Conservation (phyloP, 2,113 vertebrate genomes). For the Aphelocoma coerulescens region DNA sequence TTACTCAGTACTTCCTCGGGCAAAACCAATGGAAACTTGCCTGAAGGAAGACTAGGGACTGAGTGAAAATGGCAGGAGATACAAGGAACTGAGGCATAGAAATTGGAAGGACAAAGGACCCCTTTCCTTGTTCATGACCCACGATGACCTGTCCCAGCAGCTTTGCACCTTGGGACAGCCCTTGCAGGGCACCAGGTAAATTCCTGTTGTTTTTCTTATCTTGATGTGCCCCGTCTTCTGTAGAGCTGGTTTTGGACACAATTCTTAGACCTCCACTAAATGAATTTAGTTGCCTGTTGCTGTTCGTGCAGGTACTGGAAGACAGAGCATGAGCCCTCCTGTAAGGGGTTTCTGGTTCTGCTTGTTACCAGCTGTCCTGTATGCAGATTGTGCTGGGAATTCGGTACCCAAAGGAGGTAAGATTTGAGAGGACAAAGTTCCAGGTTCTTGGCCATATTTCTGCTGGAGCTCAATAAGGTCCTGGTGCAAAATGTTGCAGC, state of each 20-base stretch:
- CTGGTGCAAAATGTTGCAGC: neutral
- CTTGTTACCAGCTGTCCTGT: neutral
- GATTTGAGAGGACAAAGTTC: neutral
- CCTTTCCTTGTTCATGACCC: neutral
- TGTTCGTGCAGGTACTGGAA: neutral
- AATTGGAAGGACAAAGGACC: neutral
- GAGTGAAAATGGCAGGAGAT: neutral
- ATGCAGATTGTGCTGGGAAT: neutral
- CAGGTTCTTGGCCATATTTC: neutral
- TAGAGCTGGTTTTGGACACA: neutral
- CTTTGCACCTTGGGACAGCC: neutral
- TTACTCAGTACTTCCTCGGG: slow-evolving; percentile 26
- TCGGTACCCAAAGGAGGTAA: neutral
- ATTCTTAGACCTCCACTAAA: neutral
- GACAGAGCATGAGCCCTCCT: neutral
- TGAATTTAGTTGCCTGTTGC: neutral
- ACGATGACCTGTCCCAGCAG: neutral
- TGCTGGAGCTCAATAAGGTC: neutral
- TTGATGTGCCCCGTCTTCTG: neutral
- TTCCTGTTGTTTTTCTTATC: neutral
- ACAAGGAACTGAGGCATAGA: neutral
- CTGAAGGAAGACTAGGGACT: neutral
- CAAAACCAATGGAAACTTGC: neutral
- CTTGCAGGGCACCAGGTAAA: neutral
- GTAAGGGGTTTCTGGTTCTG: neutral